Evolutionary conservation across 2,113 vertebrate species (phyloP), one percentile per base, ranked within the genome.

Genomic region (Galemys pyrenaicus): DNA sequence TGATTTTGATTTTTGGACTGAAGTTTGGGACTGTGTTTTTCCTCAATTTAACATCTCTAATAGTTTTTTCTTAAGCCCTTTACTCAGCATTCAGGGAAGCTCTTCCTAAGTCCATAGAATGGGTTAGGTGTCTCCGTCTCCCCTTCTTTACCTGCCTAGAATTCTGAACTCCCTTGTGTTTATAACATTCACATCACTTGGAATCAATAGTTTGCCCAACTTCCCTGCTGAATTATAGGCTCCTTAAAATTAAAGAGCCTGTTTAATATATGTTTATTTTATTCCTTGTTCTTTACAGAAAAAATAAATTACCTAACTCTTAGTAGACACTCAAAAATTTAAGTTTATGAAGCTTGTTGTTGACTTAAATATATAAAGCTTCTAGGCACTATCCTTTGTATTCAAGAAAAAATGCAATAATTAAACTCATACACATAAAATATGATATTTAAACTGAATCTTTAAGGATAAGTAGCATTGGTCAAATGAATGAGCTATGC

Each of bases 241-340:
- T 75, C 8, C 16, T 64, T 84, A 54, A 80, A 20, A 24, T 75
- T 85, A 87, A 10, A 17, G 54, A 80, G 5, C 26, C 62, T 79
- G 4, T 83, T 91, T 74, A 89, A 49, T 87, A 65, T 88, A 49
- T 49, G 12, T 79, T 64, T 56, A 91, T n/a, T 35, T 96, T 80
- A 62, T 37, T 60, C 54, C 28, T 51, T 84, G 9, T 62, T 3
- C 58, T 22, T 87, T 74, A 41, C 3, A 87, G 60, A 78, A 64
- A 51, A 51, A 51, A 51, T 17, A 17, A 77, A 79, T 49, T 90
- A 39, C n/a, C 46, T n/a, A n/a, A 39, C 37, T 54, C 2, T 65
- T 41, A 77, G 22, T 65, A 77, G 19, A 19, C 68, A 15, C 44
- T 91, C 22, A 83, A 35, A 82, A 68, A 56, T 49, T 22, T n/a